Conservation (phyloP, 64 coral and sea anemone genomes). For the Dendronephthya gigantea region DNA sequence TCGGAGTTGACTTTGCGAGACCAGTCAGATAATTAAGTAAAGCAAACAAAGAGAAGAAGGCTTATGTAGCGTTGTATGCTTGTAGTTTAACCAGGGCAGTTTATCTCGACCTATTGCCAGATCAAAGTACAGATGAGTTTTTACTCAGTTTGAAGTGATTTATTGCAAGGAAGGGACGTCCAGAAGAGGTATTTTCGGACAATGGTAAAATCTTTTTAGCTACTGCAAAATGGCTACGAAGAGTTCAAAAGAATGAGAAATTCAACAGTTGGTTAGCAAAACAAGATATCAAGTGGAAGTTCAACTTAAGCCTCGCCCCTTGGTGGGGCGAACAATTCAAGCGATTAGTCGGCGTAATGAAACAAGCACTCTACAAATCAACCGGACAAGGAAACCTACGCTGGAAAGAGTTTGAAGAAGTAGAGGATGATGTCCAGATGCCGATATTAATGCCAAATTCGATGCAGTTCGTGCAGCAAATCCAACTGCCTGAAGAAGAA, state of each 20-base stretch:
- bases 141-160: conserved; percentile 1
- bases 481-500: neutral
- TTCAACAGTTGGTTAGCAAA: neutral
- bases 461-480: neutral
- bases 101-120: no score
- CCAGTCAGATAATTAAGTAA: neutral
- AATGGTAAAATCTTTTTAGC: conserved; percentile 1
- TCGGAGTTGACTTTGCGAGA: conserved; percentile 39
- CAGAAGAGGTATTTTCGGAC: neutral
- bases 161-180: neutral
- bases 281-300: no score
- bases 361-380: no score
- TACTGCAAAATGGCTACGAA: neutral
- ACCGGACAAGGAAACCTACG: no score
- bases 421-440: neutral
- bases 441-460: neutral
- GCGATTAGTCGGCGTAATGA: no score
- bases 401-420: no score
- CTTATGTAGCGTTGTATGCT: neutral
- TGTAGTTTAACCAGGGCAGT: conserved; percentile 7
- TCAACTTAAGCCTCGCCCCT: no score
- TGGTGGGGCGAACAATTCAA: no score
- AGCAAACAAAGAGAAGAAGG: neutral
- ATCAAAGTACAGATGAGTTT: no score
- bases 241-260: neutral